Percentiles rank a stretch among this genome's conserved stretches.
These are phyloP conservation scores for Limenitis camilla DNA, from an alignment of 2,888 invertebrate genomes.

Conservation along the genomic window DNA sequence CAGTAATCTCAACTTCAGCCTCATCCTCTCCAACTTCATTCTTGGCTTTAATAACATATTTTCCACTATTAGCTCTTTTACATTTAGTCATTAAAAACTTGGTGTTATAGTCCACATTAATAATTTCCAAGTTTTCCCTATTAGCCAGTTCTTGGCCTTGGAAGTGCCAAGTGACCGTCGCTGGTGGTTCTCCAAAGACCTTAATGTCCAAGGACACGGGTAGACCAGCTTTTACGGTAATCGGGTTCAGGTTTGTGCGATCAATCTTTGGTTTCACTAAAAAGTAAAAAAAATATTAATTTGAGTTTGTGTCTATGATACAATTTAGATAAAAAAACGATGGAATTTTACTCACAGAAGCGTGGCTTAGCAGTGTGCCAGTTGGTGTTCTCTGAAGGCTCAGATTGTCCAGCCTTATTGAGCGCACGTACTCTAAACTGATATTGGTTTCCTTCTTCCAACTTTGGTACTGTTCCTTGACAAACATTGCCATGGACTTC, in stretches of 20 bases:
- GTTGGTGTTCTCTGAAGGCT: conserved; percentile 92
- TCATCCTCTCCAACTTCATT: conserved; percentile 95
- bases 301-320: background rate
- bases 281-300: conserved; percentile 20
- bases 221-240: conserved; percentile 90
- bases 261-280: conserved; percentile 96
- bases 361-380: conserved; percentile 92
- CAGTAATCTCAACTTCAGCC: conserved; percentile 91
- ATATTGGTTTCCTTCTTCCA: conserved; percentile 96
- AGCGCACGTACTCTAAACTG: conserved; percentile 95
- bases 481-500: conserved; percentile 89
- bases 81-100: conserved; percentile 90
- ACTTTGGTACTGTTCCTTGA: conserved; percentile 89
- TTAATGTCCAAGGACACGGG: conserved; percentile 90
- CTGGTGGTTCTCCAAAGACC: conserved; percentile 94
- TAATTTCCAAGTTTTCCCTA: conserved; percentile 79
- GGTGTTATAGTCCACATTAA: conserved; percentile 91
- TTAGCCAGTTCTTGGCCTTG: conserved; percentile 79
- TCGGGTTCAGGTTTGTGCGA: conserved; percentile 88
- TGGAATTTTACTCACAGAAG: conserved; percentile 80
- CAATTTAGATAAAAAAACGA: background rate
- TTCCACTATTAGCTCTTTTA: conserved; percentile 87
- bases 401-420: conserved; percentile 95
- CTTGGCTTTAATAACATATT: conserved; percentile 90
- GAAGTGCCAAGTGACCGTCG: conserved; percentile 91